Base-by-base conservation (phyloP, 2,888 invertebrate genomes). In the Amblyteles armatorius region DNA sequence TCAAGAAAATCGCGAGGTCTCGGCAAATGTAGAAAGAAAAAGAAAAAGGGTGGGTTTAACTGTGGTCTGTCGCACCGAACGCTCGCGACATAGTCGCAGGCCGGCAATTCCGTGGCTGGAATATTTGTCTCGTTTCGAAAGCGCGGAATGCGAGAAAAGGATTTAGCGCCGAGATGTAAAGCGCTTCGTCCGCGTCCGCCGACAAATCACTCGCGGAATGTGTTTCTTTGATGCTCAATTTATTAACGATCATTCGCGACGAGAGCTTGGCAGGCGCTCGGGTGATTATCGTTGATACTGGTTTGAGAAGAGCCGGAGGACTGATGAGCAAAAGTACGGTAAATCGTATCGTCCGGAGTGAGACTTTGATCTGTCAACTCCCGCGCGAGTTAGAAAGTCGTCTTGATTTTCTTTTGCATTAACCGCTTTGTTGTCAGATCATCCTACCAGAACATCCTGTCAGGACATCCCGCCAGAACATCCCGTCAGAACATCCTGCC, bases 201-300 rank as follows among this genome's bases (percentile, higher is more conserved):
- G 9, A 2, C 4, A 68, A 68, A 19, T 3, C 16, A 40, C 44
- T 22, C 68, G 16, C 29, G n/a, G 67, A 67, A 40, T 40, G 16
- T 26, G 69, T 26, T 69, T 50, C 50, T 69, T 69, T 52, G 69
- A 69, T 69, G 29, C 50, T 29, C 29, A 50, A 69, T 69, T 69
- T 69, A 69, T 69, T 69, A 48, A 29, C 22, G 69, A 69, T 69
- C 16, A 69, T 29, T 52, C n/a, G 69, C 26, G 48, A 16, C 68
- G 44, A 13, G 48, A 2, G 16, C 29, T 69, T 52, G 50, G 7
- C 69, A 29, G 3, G 26, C 29, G 50, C 69, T 22, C 57, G 22
- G 57, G 0, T 9, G 11, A 26, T 22, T 26, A 69, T 69, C 57
- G 13, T 26, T 57, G 26, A 57, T 57, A 7, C 57, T 57, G 13